phyloP scores from a whole-genome alignment of 2,113 vertebrate genomes.

The Piprites chloris region DNA sequence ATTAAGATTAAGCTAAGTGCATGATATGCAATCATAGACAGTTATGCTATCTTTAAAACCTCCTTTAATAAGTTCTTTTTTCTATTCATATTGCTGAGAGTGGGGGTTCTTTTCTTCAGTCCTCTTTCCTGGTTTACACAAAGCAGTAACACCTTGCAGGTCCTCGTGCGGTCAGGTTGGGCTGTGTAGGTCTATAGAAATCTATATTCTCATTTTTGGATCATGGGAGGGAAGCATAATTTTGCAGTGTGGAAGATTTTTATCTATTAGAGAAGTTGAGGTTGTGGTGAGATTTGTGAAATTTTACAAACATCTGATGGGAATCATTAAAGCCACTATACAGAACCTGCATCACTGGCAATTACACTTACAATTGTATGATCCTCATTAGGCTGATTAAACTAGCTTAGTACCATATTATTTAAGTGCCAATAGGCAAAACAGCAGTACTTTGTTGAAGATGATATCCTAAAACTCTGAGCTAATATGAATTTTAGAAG shows the following conservation, averaged over 20 bases:
- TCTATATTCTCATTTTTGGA: background rate
- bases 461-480: background rate
- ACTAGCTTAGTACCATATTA: background rate
- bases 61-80: background rate
- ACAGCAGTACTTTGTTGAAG: background rate
- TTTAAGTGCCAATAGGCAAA: background rate
- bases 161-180: background rate
- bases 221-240: background rate
- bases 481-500: background rate
- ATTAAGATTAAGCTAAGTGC: background rate
- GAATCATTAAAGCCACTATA: background rate
- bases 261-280: background rate
- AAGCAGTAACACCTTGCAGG: background rate
- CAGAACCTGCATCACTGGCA: background rate
- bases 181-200: background rate
- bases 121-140: background rate
- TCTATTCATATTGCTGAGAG: background rate
- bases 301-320: background rate
- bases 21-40: background rate
- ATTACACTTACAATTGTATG: background rate
- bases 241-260: background rate
- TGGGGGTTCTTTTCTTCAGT: background rate
- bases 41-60: background rate
- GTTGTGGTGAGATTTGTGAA: background rate
- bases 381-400: constrained; percentile 30